Evolutionary conservation across 2,797 vertebrate genomes (phyloP).

Genomic region (Centropyge bicolor): DNA sequence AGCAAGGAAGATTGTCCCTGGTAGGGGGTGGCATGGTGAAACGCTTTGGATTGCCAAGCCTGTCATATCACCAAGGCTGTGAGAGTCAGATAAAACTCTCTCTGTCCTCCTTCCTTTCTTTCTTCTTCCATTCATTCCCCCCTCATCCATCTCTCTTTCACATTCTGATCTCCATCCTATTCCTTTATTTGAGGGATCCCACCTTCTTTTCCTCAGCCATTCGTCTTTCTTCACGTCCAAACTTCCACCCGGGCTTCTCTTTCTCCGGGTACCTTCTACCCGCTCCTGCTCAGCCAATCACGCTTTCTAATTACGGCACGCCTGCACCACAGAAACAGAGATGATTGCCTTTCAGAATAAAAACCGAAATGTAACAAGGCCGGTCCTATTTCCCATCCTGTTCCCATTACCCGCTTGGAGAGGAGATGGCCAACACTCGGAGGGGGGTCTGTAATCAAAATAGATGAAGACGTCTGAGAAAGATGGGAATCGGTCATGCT

Average conservation of each 20-base stretch:
- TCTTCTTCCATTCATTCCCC: constrained; percentile 22
- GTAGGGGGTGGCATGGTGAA: constrained; percentile 72
- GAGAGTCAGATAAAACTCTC: constrained; percentile 78
- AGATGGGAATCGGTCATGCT: constrained; percentile 50
- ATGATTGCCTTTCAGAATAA: constrained; percentile 60
- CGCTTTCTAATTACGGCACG: constrained; percentile 1
- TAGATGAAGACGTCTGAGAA: constrained; percentile 60
- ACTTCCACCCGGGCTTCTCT: background rate
- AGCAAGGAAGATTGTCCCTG: constrained; percentile 70
- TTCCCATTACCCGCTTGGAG: constrained; percentile 57
- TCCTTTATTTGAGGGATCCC: constrained; percentile 20
- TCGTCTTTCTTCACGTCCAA: constrained; percentile 27
- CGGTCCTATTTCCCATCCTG: constrained; percentile 34
- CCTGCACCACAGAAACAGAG: constrained; percentile 25
- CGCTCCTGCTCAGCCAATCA: constrained; percentile 23
- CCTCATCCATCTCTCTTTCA: constrained; percentile 29
- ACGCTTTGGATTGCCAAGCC: constrained; percentile 65
- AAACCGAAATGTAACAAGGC: constrained; percentile 54
- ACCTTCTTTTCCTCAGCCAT: constrained; percentile 28
- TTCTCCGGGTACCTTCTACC: background rate
- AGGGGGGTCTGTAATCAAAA: constrained; percentile 67
- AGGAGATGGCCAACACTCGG: constrained; percentile 53
- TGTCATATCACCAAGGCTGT: constrained; percentile 73
- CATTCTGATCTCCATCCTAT: constrained; percentile 6
- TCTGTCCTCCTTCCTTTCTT: constrained; percentile 33